phyloP scores from a whole-genome alignment of 2,113 vertebrate species.

The Candoia aspera region DNA sequence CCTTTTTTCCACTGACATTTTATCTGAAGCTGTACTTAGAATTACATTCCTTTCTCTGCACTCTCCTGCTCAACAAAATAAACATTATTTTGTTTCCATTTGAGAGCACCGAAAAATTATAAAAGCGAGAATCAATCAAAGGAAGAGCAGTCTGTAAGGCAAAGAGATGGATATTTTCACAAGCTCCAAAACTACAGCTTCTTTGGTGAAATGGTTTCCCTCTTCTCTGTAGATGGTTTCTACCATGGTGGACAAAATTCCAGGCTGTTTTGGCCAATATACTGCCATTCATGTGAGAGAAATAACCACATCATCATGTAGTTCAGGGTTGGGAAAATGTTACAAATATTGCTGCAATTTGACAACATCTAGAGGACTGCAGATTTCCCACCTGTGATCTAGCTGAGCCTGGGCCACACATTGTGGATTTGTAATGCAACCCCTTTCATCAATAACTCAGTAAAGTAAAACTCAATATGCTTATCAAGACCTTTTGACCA shows the following conservation, averaged over 20 bases:
- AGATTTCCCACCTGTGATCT: background rate
- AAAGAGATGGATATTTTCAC: background rate
- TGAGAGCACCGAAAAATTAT: background rate
- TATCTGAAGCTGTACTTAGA: constrained; percentile 17
- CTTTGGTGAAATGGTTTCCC: background rate
- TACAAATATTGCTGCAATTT: background rate
- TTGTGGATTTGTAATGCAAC: background rate
- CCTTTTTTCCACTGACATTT: constrained; percentile 35
- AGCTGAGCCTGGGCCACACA: background rate
- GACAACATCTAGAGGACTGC: background rate
- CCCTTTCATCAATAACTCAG: background rate
- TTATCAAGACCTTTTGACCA: background rate
- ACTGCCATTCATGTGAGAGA: background rate
- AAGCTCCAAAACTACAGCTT: background rate
- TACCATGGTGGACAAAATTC: background rate
- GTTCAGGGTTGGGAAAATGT: background rate
- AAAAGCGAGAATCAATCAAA: constrained; percentile 2
- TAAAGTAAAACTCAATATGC: background rate
- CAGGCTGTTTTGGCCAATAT: background rate
- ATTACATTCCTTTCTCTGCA: background rate
- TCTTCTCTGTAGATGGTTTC: background rate
- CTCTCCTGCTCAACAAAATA: constrained; percentile 1
- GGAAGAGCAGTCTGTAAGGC: background rate
- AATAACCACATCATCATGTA: background rate
- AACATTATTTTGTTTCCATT: background rate